Evolutionary conservation across 2,113 vertebrate species (phyloP).

Genomic region (Lasiurus borealis): DNA sequence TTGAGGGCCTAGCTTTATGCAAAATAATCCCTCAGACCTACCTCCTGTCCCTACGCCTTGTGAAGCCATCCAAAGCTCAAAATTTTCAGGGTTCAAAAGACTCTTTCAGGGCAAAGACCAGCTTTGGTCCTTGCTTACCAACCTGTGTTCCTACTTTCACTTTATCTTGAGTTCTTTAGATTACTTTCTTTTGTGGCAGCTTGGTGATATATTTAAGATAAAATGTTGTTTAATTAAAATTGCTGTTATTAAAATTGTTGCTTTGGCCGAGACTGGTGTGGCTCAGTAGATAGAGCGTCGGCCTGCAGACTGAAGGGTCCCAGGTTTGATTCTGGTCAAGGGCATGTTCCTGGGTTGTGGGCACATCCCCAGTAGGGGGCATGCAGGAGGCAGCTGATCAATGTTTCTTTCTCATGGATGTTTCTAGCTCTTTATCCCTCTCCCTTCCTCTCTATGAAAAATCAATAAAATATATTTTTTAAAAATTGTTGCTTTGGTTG

Average conservation of each 20-base stretch:
- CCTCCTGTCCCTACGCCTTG: background rate
- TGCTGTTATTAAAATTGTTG: background rate
- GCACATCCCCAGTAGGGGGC: no score
- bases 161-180: background rate
- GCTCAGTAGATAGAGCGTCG: no score
- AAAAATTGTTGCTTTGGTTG: no score
- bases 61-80: background rate
- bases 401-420: no score
- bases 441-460: no score
- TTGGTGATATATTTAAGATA: background rate
- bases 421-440: no score
- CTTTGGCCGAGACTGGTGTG: no score
- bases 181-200: constrained; percentile 38
- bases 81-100: background rate
- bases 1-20: background rate
- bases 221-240: constrained; percentile 30
- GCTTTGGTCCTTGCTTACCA: background rate
- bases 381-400: no score
- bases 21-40: background rate
- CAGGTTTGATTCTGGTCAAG: no score
- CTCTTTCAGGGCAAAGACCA: background rate
- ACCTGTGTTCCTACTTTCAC: background rate
- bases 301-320: no score
- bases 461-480: no score
- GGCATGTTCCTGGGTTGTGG: no score